Percentiles rank a stretch among this genome's conserved stretches.
Conservation (phyloP, 2,113 vertebrate species). For the Acinonyx jubatus region DNA sequence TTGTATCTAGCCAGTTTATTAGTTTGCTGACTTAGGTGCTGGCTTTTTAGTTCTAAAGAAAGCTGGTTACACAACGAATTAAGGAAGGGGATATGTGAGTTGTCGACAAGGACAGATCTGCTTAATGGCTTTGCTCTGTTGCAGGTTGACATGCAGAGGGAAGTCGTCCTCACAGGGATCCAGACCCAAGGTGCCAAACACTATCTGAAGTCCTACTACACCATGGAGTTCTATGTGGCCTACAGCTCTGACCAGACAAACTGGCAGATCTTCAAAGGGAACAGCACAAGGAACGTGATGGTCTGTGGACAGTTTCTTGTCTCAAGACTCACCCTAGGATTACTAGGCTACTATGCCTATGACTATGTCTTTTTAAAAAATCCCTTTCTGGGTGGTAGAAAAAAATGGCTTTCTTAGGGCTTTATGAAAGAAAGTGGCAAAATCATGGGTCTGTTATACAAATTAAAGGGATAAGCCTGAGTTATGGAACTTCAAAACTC, state of each 20-base stretch:
- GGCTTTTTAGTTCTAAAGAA: not conserved
- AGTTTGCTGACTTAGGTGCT: not conserved
- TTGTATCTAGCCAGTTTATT: not conserved
- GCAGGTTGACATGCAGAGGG: constrained; percentile 93
- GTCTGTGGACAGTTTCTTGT: constrained; percentile 37
- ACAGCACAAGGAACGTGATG: constrained; percentile 81
- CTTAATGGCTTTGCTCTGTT: constrained; percentile 9
- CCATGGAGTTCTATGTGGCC: constrained; percentile 88
- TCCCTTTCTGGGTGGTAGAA: not conserved
- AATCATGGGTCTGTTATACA: not conserved
- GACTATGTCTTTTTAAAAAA: not conserved
- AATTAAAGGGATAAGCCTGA: not conserved
- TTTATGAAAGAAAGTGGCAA: not conserved
- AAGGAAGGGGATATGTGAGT: not conserved
- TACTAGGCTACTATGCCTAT: not conserved
- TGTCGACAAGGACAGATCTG: not conserved
- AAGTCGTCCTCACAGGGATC: constrained; percentile 93
- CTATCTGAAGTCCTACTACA: constrained; percentile 85
- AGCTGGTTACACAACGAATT: not conserved
- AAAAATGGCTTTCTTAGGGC: not conserved
- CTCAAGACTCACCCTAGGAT: not conserved
- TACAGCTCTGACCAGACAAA: constrained; percentile 92
- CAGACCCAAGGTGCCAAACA: constrained; percentile 94
- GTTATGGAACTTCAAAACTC: not conserved
- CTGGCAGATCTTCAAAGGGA: constrained; percentile 93